phyloP scores from a whole-genome alignment of 2,797 vertebrate genomes.

The Hapalemur alaotrensis region DNA sequence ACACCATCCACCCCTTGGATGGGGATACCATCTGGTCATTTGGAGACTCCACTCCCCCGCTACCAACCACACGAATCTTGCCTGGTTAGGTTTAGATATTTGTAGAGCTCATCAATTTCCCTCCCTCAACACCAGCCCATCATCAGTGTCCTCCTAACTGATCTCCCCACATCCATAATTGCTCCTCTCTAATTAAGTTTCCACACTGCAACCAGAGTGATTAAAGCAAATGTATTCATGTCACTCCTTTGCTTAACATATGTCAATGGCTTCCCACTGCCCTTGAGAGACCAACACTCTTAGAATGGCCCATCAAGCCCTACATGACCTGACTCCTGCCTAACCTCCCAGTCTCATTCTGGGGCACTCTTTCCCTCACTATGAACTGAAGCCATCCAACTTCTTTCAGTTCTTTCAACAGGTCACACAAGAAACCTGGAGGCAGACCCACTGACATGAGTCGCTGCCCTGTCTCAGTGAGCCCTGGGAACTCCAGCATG shows the following conservation, averaged over 20 bases:
- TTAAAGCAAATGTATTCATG: neutral
- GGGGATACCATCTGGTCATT: neutral
- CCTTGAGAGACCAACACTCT: neutral
- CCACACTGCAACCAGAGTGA: neutral
- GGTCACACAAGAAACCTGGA: neutral
- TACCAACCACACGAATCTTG: neutral
- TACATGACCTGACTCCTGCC: neutral
- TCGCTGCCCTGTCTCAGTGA: neutral
- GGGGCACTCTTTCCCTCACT: neutral
- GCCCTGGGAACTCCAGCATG: neutral
- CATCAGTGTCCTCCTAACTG: neutral
- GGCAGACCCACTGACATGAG: neutral
- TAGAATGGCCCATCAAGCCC: neutral
- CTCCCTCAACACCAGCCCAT: neutral
- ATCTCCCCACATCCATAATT: neutral
- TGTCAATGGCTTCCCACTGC: neutral
- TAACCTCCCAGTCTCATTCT: neutral
- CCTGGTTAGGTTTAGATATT: neutral
- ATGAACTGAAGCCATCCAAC: neutral
- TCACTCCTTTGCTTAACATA: neutral
- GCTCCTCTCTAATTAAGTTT: neutral
- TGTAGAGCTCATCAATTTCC: neutral
- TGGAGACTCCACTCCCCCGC: neutral
- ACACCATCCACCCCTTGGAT: neutral
- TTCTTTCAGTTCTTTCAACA: neutral